Conservation (phyloP, 2,797 vertebrate species). For the Silurus lanzhouensis region DNA sequence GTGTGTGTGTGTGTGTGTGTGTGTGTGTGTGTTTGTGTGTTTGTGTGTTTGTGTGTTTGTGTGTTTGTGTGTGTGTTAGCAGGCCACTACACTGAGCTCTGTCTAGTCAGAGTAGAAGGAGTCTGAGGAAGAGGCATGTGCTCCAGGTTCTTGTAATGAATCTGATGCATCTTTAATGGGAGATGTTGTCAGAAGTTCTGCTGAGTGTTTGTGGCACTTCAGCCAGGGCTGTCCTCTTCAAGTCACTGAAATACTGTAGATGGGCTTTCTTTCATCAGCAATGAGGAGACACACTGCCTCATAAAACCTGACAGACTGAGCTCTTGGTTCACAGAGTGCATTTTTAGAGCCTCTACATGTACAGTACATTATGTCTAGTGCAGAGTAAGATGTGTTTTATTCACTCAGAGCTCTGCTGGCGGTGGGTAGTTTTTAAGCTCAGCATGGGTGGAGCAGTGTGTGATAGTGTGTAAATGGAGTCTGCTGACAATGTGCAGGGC, state of each 20-base stretch:
- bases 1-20: constrained; percentile 18
- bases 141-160: constrained; percentile 43
- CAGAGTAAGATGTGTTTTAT: constrained; percentile 2
- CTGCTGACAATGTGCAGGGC: constrained; percentile 37
- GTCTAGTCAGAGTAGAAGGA: constrained; percentile 24
- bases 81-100: constrained; percentile 20
- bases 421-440: constrained; percentile 32
- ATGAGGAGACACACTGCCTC: background rate
- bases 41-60: constrained; percentile 9
- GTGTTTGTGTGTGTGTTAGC: constrained; percentile 11
- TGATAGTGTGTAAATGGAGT: constrained; percentile 47
- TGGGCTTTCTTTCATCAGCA: background rate
- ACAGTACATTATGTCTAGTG: background rate
- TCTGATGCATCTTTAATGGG: constrained; percentile 45
- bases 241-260: constrained; percentile 10
- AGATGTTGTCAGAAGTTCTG: constrained; percentile 46
- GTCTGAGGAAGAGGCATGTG: constrained; percentile 13
- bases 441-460: constrained; percentile 39
- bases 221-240: background rate
- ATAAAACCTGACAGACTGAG: background rate
- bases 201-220: constrained; percentile 38
- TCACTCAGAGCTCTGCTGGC: constrained; percentile 8
- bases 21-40: constrained; percentile 12
- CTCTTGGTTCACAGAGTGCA: background rate
- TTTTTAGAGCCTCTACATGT: background rate